Conservation (phyloP, 2,113 vertebrate genomes). For the human (Homo sapiens) region GRCh38 chr1:166786001-166786500, state of each 20-base stretch:
- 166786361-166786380: background rate
- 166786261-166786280: background rate
- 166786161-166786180: conserved; percentile 79
- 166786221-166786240: background rate
- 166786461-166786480: background rate
- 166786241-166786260: too few species aligned
- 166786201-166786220: conserved; percentile 88
- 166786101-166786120: conserved; percentile 82
- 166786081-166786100: conserved; percentile 51
- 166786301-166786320: background rate
- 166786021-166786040: background rate
- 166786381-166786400: background rate
- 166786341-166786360: background rate
- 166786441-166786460: background rate
- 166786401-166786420: background rate
- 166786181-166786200: conserved; percentile 81
- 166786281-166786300: background rate
- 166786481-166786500: background rate
- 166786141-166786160: conserved; percentile 81
- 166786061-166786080: background rate
- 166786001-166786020: background rate
- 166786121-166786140: conserved; percentile 75
- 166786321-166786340: background rate
- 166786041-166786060: background rate
- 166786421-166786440: background rate